Percentiles rank a stretch among this genome's conserved stretches.
phyloP scores from a whole-genome alignment of 2,797 vertebrate species.

The Menidia menidia region DNA sequence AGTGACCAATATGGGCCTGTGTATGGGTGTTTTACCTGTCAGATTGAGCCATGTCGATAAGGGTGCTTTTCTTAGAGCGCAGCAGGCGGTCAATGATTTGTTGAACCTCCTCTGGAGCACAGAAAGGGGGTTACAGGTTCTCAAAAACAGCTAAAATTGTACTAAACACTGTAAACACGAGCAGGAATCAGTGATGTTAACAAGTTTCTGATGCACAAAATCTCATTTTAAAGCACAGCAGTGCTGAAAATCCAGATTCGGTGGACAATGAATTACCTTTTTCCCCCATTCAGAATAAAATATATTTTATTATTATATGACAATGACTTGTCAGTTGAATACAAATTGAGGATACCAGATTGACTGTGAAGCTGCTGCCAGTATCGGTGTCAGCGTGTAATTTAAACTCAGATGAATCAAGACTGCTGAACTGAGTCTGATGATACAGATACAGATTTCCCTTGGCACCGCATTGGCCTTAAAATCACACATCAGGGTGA shows the following conservation, averaged over 20 bases:
- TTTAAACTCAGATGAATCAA: slow-evolving; percentile 41
- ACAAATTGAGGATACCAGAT: too few relatives aligned
- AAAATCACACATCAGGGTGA: slow-evolving; percentile 28
- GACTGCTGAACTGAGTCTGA: slow-evolving; percentile 26
- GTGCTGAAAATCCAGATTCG: too few relatives aligned
- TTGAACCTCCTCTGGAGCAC: slow-evolving; percentile 84
- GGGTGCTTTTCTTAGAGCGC: slow-evolving; percentile 67
- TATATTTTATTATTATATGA: too few relatives aligned
- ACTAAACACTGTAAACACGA: background rate
- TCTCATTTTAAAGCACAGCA: too few relatives aligned
- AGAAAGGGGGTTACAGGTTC: slow-evolving; percentile 15
- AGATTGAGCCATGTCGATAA: slow-evolving; percentile 82
- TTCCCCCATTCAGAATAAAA: too few relatives aligned
- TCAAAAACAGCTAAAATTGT: background rate
- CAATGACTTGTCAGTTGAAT: too few relatives aligned
- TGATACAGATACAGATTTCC: slow-evolving; percentile 29
- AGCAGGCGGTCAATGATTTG: slow-evolving; percentile 83
- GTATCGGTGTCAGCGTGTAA: slow-evolving; percentile 46
- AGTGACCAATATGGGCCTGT: background rate
- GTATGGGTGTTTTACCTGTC: slow-evolving; percentile 75
- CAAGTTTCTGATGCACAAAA: too few relatives aligned
- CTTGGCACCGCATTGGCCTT: slow-evolving; percentile 35
- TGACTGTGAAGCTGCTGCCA: slow-evolving; percentile 42
- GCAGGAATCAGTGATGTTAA: too few relatives aligned
- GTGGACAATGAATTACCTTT: too few relatives aligned